Percentiles rank a stretch among this genome's conserved stretches.
These are phyloP conservation scores for Rafetus swinhoei DNA, from an alignment of 2,113 vertebrate genomes.

Conservation along the genomic window DNA sequence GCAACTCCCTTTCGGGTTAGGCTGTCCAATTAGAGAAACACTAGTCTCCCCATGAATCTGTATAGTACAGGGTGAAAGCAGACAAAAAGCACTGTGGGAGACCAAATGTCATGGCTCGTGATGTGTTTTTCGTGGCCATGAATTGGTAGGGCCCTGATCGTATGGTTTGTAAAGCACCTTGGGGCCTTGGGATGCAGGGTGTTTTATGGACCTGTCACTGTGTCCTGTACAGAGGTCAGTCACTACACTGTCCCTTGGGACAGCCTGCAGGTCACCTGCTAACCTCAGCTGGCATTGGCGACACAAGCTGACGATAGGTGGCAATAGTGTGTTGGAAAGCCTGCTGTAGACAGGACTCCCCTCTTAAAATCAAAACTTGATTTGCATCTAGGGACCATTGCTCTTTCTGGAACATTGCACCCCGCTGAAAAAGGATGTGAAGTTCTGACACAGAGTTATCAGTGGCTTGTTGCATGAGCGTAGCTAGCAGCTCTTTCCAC, in stretches of 20 bases:
- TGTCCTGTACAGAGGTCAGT: background rate
- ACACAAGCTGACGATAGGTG: background rate
- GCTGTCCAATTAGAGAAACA: no score
- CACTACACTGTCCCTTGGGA: background rate
- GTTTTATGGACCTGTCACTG: no score
- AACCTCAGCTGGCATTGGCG: no score
- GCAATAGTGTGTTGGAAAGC: background rate
- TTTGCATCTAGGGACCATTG: background rate
- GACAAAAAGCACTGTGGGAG: no score
- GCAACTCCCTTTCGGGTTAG: no score
- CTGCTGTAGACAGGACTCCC: no score
- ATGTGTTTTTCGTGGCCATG: no score
- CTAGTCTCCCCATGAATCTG: no score
- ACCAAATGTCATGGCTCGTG: no score
- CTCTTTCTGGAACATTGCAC: background rate
- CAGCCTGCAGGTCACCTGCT: no score
- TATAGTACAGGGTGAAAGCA: no score
- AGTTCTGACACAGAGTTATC: background rate
- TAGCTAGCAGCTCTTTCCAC: background rate
- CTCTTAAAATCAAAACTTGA: background rate
- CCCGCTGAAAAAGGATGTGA: background rate
- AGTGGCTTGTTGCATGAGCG: background rate
- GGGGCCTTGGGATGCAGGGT: background rate
- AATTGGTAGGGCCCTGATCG: no score
- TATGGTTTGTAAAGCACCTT: background rate